Base-by-base conservation (phyloP, 2,888 invertebrate genomes). In the Apeira syringaria region DNA sequence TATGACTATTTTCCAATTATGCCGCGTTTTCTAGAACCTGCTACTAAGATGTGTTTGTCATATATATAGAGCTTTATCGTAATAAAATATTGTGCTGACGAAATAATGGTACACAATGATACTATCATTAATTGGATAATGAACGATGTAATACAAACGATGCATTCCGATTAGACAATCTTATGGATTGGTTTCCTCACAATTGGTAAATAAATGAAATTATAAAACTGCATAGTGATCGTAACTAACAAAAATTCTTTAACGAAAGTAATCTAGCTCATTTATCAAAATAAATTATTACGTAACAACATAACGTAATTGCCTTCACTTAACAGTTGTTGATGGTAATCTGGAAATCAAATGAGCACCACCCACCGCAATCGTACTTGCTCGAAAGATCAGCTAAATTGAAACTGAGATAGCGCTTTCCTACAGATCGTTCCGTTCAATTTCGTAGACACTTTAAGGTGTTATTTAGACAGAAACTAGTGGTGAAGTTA, bases 331-430 rank as follows among this genome's bases (percentile, higher is more conserved):
- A 7, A 22, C 42, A 43, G 27, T 26, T 43, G 43, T 31, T 11
- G 9, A 29, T 26, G 35, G 37, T 37, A 37, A 37, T 37, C 32
- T 37, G 43, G 28, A 43, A 43, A 43, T 27, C 36, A 32, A 29
- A 29, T 29, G 24, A 22, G 24, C 29, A 27, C 1, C 26, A 13
- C 28, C 26, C 17, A 13, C 22, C 32, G 34, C 39, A 33, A 34
- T 34, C 20, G n/a, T 26, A 31, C 30, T 31, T 7, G 7, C 20
- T 6, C 24, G 27, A n/a, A 12, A 24, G 24, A 34, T 34, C 38
- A 34, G 13, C 12, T 18, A 33, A 25, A 29, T 37, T 43, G 35
- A 25, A 42, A 25, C 15, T 43, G 32, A 28, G 36, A 27, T 6
- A 18, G 26, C 25, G 36, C 26, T 43, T 32, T 37, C 15, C 36